Base-by-base conservation (phyloP, 2,888 invertebrate species). In the Drosophila mimetica region DNA sequence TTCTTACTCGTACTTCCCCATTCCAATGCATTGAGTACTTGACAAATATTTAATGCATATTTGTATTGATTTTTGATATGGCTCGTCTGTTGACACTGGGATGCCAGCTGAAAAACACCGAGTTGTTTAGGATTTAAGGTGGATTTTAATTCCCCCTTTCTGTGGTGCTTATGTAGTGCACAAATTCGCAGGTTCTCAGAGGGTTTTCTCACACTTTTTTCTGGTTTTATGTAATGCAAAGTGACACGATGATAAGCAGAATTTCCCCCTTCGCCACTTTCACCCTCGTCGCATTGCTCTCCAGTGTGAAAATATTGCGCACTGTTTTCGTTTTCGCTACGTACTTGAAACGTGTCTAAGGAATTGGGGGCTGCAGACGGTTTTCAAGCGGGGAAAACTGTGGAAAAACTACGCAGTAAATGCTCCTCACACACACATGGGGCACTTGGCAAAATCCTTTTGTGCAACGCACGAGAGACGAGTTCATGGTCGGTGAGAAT, bases 341-440 rank as follows among this genome's bases (percentile, higher is more conserved):
- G 76, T 84, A 81, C 85, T 82, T 75, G 76, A 84, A 73, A 63
- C 67, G 66, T 71, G 67, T 83, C 77, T 75, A 65, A 77, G 77
- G 74, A 76, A 81, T 58, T 22, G 32, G 50, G 58, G 67, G 55
- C 30, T 30, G 47, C 37, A n/a, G 41, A 13, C n/a, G 55, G 39
- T 50, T 50, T 71, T 18, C 46, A 63, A 32, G 54, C 46, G 66
- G 57, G 30, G 54, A 55, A 67, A 67, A 41, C 30, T 47, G 48
- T 63, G 53, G 48, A 46, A 60, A 73, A 83, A 81, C 86, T 81
- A 86, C 80, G 80, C 86, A 83, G 84, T 86, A 77, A 77, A 61
- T 25, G 44, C 80, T 67, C 51, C 64, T 34, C 41, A 16, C 25
- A 25, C 18, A 42, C 8, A 51, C 36, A 36, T 42, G 30, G 51